A percentile compares a stretch with the other conserved stretches of the same genome.
Evolutionary conservation across 2,797 vertebrate species (phyloP).

Genomic region (Pseudopleuronectes americanus): DNA sequence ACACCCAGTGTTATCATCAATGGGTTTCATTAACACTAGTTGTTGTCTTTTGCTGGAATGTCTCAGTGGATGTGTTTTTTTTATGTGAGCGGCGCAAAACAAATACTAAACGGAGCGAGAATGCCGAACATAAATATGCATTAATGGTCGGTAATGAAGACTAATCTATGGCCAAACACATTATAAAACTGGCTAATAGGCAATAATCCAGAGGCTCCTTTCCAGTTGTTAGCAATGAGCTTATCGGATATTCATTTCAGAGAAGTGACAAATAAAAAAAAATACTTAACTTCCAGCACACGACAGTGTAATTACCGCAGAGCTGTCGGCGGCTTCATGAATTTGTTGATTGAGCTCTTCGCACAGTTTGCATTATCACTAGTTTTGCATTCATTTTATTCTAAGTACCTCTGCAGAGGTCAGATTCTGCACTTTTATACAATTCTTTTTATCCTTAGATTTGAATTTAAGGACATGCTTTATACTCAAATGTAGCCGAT

Average conservation of each 20-base stretch:
- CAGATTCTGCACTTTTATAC: too few relatives aligned
- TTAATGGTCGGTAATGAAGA: constrained; percentile 29
- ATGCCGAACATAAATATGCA: constrained; percentile 32
- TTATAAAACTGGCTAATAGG: constrained; percentile 27
- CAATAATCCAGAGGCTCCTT: constrained; percentile 23
- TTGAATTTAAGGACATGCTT: too few relatives aligned
- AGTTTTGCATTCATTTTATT: constrained; percentile 7
- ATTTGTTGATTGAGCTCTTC: constrained; percentile 11
- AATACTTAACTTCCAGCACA: constrained; percentile 3
- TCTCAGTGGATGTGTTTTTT: constrained; percentile 4
- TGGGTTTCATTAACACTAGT: constrained; percentile 42
- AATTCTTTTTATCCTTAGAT: too few relatives aligned
- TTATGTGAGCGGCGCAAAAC: constrained; percentile 14
- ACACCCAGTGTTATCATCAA: constrained; percentile 37
- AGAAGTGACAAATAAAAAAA: constrained; percentile 16
- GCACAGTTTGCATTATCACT: constrained; percentile 17
- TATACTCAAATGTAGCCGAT: too few relatives aligned
- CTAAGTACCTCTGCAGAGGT: neutral
- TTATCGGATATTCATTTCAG: constrained; percentile 24
- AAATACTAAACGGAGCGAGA: constrained; percentile 23
- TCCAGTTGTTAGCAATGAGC: constrained; percentile 15
- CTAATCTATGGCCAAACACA: constrained; percentile 25
- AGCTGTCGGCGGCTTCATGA: constrained; percentile 14
- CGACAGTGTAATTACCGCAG: constrained; percentile 21
- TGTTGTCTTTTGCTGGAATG: constrained; percentile 28